Evolutionary conservation across 1,140 invertebrate genomes (phyloP).

Genomic region (Bicyclus anynana): DNA sequence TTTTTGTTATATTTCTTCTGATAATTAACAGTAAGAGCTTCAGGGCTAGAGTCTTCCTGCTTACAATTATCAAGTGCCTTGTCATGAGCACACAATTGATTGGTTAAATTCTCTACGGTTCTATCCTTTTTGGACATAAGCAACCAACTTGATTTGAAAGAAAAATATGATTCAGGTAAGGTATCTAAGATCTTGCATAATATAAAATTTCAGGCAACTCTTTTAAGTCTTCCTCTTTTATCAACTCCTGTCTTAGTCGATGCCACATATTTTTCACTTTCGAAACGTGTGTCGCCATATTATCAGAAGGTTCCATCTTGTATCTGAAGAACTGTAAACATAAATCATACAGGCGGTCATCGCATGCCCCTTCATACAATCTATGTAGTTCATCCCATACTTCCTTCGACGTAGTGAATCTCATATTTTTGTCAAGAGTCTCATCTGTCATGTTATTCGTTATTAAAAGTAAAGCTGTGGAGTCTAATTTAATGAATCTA

Average conservation of each 20-base stretch:
- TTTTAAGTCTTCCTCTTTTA: background rate
- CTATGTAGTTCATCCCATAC: background rate
- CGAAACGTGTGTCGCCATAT: background rate
- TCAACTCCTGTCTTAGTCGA: background rate
- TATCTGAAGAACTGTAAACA: background rate
- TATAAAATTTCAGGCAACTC: slow-evolving; percentile 10
- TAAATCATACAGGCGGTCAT: background rate
- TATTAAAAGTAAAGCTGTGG: too few relatives aligned
- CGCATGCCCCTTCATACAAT: background rate
- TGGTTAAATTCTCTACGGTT: slow-evolving; percentile 12
- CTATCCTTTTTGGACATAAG: too few relatives aligned
- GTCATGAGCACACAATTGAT: slow-evolving; percentile 2
- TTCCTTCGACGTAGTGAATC: background rate
- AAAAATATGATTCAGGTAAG: slow-evolving; percentile 8
- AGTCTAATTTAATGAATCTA: too few relatives aligned
- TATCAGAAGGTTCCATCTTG: background rate
- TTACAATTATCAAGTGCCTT: background rate
- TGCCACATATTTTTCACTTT: background rate
- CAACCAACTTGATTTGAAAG: slow-evolving; percentile 13
- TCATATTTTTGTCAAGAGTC: background rate
- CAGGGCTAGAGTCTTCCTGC: background rate
- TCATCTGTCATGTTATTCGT: background rate
- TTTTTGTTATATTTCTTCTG: background rate
- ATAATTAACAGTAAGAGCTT: background rate
- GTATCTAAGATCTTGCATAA: slow-evolving; percentile 16